A percentile compares a stretch with the other conserved stretches of the same genome.
phyloP scores from a whole-genome alignment of 2,113 vertebrate genomes.

The Arvicanthis niloticus region DNA sequence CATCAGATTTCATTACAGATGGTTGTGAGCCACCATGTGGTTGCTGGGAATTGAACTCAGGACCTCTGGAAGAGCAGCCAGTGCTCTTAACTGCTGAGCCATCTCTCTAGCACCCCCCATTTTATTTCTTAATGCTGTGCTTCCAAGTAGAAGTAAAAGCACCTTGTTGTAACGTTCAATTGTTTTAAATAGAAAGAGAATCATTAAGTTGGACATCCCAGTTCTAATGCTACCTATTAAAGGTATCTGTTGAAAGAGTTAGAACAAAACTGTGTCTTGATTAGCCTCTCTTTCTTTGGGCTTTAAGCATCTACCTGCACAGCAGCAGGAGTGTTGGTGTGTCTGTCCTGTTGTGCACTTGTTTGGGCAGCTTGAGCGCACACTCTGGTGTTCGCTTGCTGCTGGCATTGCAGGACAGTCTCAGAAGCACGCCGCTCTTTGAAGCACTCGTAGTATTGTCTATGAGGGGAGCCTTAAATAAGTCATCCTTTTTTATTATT shows the following conservation, averaged over 20 bases:
- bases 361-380: neutral
- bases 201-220: slow-evolving; percentile 12
- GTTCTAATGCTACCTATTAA: slow-evolving; percentile 15
- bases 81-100: too few relatives aligned
- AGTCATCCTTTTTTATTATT: neutral
- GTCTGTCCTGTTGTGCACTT: neutral
- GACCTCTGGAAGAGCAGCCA: too few relatives aligned
- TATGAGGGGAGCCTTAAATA: neutral
- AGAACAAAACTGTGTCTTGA: slow-evolving; percentile 26
- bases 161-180: slow-evolving; percentile 15
- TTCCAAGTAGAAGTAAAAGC: slow-evolving; percentile 48
- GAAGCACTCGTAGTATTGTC: neutral
- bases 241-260: slow-evolving; percentile 30
- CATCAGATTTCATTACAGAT: too few relatives aligned
- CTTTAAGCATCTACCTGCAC: slow-evolving; percentile 3
- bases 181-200: slow-evolving; percentile 35
- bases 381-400: neutral
- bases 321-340: neutral
- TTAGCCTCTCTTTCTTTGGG: slow-evolving; percentile 27
- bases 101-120: neutral
- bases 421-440: slow-evolving; percentile 31
- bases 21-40: too few relatives aligned
- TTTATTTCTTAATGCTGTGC: slow-evolving; percentile 7
- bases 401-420: neutral
- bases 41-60: too few relatives aligned